Evolutionary conservation across 1,140 invertebrate genomes (phyloP).

Genomic region (Arctopsyche grandis): DNA sequence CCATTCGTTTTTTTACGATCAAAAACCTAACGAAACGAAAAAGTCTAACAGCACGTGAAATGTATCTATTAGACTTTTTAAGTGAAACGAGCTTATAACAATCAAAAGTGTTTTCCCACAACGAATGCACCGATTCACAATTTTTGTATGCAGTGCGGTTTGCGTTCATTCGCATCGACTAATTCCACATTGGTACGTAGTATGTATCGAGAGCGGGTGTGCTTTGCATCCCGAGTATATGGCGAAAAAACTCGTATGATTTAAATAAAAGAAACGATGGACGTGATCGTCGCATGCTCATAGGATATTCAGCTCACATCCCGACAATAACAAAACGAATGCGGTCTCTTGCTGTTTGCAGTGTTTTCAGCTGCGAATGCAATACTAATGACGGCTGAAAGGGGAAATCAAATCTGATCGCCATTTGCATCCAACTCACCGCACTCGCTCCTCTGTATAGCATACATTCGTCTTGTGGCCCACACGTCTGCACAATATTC

Average conservation of each 20-base stretch:
- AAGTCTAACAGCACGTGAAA: too few species aligned
- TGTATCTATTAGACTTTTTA: too few species aligned
- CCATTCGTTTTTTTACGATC: too few species aligned
- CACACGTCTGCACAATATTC: neutral
- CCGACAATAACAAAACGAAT: conserved; percentile 27
- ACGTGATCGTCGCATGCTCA: neutral
- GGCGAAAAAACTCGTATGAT: neutral
- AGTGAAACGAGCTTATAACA: too few species aligned
- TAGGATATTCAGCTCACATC: conserved; percentile 25
- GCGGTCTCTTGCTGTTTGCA: conserved; percentile 18
- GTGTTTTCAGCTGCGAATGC: conserved; percentile 33
- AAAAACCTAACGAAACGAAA: too few species aligned
- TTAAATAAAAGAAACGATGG: neutral
- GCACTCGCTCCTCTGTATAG: neutral
- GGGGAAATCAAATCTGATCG: conserved; percentile 21
- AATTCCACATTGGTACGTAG: too few species aligned
- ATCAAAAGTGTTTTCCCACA: too few species aligned
- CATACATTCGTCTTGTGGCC: neutral
- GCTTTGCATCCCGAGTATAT: neutral
- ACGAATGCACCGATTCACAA: too few species aligned
- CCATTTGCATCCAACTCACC: neutral
- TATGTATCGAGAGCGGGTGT: too few species aligned
- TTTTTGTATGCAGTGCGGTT: too few species aligned
- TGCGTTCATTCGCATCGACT: too few species aligned
- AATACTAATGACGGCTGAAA: conserved; percentile 28